phyloP scores from a whole-genome alignment of 1,140 invertebrate species.

The Cyclina sinensis region DNA sequence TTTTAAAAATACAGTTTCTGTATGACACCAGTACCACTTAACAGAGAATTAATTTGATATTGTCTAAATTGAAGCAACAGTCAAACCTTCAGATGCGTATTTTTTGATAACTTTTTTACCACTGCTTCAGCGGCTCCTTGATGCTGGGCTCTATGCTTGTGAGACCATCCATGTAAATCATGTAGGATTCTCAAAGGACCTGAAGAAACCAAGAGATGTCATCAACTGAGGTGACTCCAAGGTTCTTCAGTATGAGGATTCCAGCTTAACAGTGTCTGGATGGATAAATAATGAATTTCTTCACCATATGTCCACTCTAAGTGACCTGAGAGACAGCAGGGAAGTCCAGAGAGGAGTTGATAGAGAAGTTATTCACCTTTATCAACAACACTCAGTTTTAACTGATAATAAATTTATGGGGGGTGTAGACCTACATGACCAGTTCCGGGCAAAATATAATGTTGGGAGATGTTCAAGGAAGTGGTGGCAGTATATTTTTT shows the following conservation, averaged over 20 bases:
- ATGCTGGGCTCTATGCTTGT: conserved; percentile 1
- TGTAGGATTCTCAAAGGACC: neutral
- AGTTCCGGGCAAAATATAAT: neutral
- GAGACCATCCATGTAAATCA: neutral
- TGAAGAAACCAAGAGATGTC: neutral
- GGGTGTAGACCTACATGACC: conserved; percentile 18
- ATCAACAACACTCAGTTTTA: neutral
- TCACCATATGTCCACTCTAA: neutral
- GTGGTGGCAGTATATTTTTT: neutral
- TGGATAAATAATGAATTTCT: neutral
- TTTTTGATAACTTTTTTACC: conserved; percentile 19
- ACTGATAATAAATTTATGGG: conserved; percentile 14
- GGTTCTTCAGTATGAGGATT: neutral
- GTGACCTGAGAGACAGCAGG: neutral
- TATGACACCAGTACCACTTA: no score
- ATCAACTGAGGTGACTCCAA: neutral
- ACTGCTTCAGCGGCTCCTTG: neutral
- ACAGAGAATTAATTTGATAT: no score
- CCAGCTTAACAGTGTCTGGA: neutral
- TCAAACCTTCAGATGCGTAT: no score
- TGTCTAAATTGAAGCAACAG: no score
- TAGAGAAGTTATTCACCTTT: neutral
- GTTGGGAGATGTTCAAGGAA: neutral
- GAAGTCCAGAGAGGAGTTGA: neutral
- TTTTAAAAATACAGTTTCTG: no score